Base-by-base conservation (phyloP, 2,888 invertebrate genomes). In the Furcula furcula region DNA sequence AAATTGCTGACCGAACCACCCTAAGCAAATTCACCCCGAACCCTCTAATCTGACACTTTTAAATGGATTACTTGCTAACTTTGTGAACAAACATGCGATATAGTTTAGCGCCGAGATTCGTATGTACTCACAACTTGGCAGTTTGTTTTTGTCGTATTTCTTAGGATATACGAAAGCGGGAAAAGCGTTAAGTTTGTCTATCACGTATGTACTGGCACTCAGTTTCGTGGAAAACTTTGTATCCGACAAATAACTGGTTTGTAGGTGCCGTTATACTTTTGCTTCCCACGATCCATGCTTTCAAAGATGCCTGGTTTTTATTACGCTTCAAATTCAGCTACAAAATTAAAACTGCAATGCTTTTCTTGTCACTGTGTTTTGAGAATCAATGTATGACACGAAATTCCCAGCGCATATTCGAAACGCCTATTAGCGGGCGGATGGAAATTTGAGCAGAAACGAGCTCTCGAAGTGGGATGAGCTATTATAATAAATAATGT, bases 1-100 rank as follows among this genome's bases (percentile, higher is more conserved):
- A 79, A 79, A 79, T 78, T 73, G 71, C 74, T 74, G 71, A 73
- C 77, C 75, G 58, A 58, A 62, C 71, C 65, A 63, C 65, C 74
- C 75, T 77, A 75, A 78, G 73, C 72, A 78, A 78, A 78, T 76
- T 70, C 72, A 52, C 64, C 66, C 67, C 47, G 56, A 57, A 63
- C 66, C 61, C 67, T 69, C 62, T 76, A 79, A 79, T 77, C 79
- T 76, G 78, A 79, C 76, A 79, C 75, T 79, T 79, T 78, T 76
- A 69, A 75, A 77, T 74, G 72, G 69, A 78, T 77, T 75, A 74
- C 68, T 65, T 57, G 43, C 46, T 52, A 72, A 73, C 63, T 71
- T 59, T 44, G 49, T 52, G 58, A 62, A 64, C 59, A 67, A 65
- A 64, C 61, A 65, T 59, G 64, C 58, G 50, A 62, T 61, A 64